Evolutionary conservation across 2,888 invertebrate genomes (phyloP).

Genomic region (Oligia fasciuncula): DNA sequence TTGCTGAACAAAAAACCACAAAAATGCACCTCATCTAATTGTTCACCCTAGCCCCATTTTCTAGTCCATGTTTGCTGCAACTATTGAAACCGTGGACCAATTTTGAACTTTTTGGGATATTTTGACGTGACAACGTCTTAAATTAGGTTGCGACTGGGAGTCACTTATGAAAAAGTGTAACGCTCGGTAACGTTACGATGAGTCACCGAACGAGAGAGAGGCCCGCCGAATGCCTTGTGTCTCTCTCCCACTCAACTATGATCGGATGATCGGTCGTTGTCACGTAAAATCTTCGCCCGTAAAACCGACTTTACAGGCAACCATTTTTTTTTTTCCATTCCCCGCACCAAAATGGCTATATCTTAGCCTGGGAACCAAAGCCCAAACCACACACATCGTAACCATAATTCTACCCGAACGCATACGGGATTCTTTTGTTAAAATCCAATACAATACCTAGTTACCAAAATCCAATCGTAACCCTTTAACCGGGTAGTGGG

Average conservation of each 20-base stretch:
- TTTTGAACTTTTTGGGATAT: neutral
- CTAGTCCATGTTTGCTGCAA: neutral
- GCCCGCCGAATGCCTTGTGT: too few species aligned
- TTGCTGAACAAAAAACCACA: neutral
- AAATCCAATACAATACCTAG: conserved; percentile 6
- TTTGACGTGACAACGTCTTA: too few species aligned
- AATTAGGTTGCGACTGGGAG: too few species aligned
- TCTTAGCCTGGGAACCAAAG: neutral
- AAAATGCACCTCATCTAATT: neutral
- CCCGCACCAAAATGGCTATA: neutral
- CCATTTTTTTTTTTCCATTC: rapidly evolving
- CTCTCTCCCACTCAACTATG: too few species aligned
- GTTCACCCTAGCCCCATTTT: neutral
- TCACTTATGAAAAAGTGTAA: too few species aligned
- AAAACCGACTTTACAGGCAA: too few species aligned
- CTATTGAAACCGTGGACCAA: neutral
- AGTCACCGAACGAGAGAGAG: too few species aligned
- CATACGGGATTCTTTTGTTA: conserved; percentile 29
- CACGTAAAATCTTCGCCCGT: too few species aligned
- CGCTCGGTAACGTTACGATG: too few species aligned
- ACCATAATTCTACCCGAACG: conserved; percentile 4
- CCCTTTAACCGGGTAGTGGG: conserved; percentile 1
- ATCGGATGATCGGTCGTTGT: too few species aligned
- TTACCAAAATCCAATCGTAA: neutral
- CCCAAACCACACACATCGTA: neutral